These are phyloP conservation scores for Tetramorium bicarinatum DNA, from an alignment of 2,888 invertebrate species.

Conservation along the genomic window DNA sequence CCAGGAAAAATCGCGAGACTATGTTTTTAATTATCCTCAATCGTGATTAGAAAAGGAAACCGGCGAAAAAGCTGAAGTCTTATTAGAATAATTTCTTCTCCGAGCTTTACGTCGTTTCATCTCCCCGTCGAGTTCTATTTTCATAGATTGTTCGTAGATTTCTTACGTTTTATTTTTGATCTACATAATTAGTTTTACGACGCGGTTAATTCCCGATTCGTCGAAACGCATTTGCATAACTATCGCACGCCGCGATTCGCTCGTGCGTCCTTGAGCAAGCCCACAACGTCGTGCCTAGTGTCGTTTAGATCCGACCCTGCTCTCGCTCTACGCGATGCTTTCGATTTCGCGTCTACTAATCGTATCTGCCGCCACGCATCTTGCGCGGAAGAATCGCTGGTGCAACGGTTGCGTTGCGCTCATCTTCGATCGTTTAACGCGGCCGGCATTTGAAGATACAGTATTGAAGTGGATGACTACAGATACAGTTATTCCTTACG, in stretches of 20 bases:
- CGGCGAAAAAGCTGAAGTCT: background rate
- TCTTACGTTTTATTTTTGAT: background rate
- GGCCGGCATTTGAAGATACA: conserved; percentile 5
- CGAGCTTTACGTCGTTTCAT: background rate
- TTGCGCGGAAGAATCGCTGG: background rate
- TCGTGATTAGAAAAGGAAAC: background rate
- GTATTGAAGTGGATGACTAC: conserved; percentile 26
- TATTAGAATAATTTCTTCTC: background rate
- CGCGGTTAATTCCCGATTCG: background rate
- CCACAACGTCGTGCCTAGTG: background rate
- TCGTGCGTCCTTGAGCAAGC: background rate
- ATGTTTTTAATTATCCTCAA: background rate
- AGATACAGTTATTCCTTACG: conserved; percentile 31
- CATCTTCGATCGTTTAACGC: conserved; percentile 44
- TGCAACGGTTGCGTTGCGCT: conserved; percentile 13
- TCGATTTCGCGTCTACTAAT: conserved; percentile 53
- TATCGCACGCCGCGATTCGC: background rate
- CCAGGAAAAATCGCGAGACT: background rate
- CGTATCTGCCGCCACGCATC: conserved; percentile 37
- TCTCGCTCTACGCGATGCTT: conserved; percentile 44
- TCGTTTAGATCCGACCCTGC: conserved; percentile 45
- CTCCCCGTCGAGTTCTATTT: background rate
- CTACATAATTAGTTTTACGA: background rate
- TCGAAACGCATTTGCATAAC: conserved; percentile 9
- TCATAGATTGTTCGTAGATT: background rate